Percentiles rank a stretch among this genome's conserved stretches.
Evolutionary conservation across 2,797 vertebrate species (phyloP).

Genomic region (Anabacerthia variegaticeps): DNA sequence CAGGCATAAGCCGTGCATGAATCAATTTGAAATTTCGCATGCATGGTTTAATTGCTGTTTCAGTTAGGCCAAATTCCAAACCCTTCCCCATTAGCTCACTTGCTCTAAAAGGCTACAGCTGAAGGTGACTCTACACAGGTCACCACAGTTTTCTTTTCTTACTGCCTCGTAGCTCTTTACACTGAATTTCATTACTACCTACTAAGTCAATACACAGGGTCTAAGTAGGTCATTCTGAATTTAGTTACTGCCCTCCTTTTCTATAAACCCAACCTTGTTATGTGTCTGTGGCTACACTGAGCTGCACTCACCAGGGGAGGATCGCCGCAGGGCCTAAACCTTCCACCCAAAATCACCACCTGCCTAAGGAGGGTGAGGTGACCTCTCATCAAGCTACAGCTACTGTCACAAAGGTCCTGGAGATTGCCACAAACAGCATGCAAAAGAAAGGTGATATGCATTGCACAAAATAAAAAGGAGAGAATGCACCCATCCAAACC

Average conservation of each 20-base stretch:
- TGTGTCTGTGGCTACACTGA: not conserved
- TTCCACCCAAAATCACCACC: not conserved
- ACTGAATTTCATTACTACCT: conserved; percentile 30
- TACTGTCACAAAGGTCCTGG: not conserved
- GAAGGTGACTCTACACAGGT: conserved; percentile 17
- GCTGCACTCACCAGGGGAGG: not conserved
- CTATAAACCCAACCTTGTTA: not conserved
- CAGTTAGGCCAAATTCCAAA: not conserved
- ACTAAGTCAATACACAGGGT: not conserved
- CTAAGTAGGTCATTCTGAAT: conserved; percentile 54
- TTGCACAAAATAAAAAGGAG: not conserved
- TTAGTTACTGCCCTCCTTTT: conserved; percentile 55
- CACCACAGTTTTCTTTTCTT: not conserved
- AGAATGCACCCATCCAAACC: not conserved
- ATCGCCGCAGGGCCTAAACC: not conserved
- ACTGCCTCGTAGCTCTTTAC: not conserved
- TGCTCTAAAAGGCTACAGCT: not conserved
- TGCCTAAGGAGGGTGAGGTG: not conserved
- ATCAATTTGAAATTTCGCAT: not conserved
- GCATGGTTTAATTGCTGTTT: not conserved
- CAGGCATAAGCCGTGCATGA: not conserved
- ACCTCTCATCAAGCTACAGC: not conserved
- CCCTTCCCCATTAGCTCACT: not conserved
- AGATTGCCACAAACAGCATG: not conserved
- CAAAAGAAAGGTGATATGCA: not conserved